Evolutionary conservation across 2,797 vertebrate genomes (phyloP), one percentile per base, ranked within the genome.

Genomic region (Adelosebastes latens): DNA sequence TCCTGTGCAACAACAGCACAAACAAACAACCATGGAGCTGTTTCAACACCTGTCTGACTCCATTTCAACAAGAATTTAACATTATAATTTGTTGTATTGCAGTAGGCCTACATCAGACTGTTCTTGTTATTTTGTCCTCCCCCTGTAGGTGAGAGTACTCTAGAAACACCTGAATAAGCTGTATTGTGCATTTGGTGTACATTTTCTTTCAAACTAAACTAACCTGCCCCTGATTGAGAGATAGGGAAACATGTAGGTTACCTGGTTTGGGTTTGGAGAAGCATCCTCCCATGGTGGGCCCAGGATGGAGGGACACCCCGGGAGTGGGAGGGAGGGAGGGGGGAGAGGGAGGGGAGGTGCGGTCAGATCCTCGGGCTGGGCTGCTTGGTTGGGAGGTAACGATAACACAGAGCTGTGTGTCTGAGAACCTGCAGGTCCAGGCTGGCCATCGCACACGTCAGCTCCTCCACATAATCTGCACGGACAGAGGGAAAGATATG

Each of bases 231-330:
- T 34, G n/a, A 24, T 22, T 62, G 49, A 52, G 31, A 74, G 24
- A 56, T 18, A 6, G 10, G 14, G n/a, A 59, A 31, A 70, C 24
- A 8, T 64, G 64, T 55, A 36, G 70, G 82, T 87, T 95, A 98
- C 97, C 97, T 98, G 97, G 95, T 95, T 98, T 98, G 91, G 97
- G 96, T 95, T 97, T 98, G 94, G 97, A 98, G 95, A 98, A 97
- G 91, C 97, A 98, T 96, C 97, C 96, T 91, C 97, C 97, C 97
- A 98, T 98, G 96, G 87, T 91, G 95, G 88, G 92, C 92, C 87
- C 89, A 72, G 87, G 82, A 75, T 86, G 83, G 88, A 89, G 88
- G 92, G 87, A 85, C 84, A 77, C 90, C 94, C 91, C 88, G 89
- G 84, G 87, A 63, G 69, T 84, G 80, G 77, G 85, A 78, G 85